A percentile compares a stretch with the other conserved stretches of the same genome.
These are phyloP conservation scores for Xylocopa sonorina DNA, from an alignment of 1,140 invertebrate species.

Conservation along the genomic window DNA sequence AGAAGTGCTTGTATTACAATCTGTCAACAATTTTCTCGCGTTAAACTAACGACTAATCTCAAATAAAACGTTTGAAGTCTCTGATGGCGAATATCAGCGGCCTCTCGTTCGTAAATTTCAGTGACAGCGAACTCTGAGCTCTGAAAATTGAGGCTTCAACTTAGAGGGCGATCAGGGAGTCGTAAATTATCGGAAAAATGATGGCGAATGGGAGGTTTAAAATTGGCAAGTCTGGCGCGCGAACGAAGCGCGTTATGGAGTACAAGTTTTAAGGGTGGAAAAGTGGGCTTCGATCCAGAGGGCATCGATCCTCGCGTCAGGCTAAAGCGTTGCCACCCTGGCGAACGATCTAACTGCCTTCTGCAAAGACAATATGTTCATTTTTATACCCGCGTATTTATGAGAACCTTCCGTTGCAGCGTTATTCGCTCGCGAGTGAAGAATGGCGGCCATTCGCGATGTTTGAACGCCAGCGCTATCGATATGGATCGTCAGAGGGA, in stretches of 20 bases:
- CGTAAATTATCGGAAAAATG: slow-evolving; percentile 12
- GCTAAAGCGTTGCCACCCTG: neutral
- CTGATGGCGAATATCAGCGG: too few species aligned
- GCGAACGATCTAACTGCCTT: neutral
- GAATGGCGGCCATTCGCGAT: too few species aligned
- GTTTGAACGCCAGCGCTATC: too few species aligned
- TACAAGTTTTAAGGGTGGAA: neutral
- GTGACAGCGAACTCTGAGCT: neutral
- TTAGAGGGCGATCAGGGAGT: neutral
- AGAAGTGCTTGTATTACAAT: too few species aligned
- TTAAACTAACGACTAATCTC: too few species aligned
- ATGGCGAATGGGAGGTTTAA: neutral
- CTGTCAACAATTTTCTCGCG: too few species aligned
- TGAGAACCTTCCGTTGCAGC: neutral
- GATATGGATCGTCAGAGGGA: too few species aligned
- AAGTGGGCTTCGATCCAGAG: slow-evolving; percentile 11
- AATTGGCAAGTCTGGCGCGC: neutral
- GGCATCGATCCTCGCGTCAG: neutral
- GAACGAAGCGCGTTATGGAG: neutral
- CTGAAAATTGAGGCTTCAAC: neutral
- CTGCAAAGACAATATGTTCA: neutral
- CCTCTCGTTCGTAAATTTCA: too few species aligned
- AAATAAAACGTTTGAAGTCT: too few species aligned
- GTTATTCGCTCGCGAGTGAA: neutral
- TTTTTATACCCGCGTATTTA: neutral